Conservation (phyloP, 2,797 vertebrate genomes). For the Steatocranus sp. region DNA sequence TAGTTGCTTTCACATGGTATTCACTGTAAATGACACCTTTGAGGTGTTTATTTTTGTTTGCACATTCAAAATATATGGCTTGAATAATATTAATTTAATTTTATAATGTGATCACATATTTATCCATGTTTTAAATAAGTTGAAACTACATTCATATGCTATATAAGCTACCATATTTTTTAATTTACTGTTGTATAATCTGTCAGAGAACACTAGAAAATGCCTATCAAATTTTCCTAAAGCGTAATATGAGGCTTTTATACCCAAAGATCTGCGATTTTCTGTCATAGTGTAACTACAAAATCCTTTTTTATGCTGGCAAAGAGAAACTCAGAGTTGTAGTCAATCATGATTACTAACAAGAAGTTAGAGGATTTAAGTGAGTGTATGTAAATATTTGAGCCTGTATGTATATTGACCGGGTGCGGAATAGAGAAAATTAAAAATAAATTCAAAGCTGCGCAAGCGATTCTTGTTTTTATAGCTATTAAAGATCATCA, state of each 20-base stretch:
- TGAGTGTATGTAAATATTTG: neutral
- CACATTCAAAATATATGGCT: neutral
- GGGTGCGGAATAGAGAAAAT: neutral
- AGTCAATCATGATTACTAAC: neutral
- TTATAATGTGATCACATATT: neutral
- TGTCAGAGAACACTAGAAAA: neutral
- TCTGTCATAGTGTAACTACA: neutral
- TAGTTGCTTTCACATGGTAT: neutral
- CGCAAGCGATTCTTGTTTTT: neutral
- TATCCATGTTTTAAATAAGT: neutral
- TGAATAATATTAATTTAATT: neutral
- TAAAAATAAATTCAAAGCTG: neutral
- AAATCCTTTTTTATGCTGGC: neutral
- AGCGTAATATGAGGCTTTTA: neutral
- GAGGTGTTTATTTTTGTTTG: neutral
- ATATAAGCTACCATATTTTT: neutral
- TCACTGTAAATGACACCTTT: neutral
- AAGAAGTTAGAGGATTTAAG: neutral
- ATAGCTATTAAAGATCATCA: neutral
- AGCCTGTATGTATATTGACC: neutral
- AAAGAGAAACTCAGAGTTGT: neutral
- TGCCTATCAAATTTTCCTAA: neutral
- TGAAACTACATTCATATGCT: neutral
- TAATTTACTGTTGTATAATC: neutral
- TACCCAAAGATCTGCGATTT: neutral